Conservation (phyloP, 2,797 vertebrate genomes). For the Paratrypauchen microcephalus region DNA sequence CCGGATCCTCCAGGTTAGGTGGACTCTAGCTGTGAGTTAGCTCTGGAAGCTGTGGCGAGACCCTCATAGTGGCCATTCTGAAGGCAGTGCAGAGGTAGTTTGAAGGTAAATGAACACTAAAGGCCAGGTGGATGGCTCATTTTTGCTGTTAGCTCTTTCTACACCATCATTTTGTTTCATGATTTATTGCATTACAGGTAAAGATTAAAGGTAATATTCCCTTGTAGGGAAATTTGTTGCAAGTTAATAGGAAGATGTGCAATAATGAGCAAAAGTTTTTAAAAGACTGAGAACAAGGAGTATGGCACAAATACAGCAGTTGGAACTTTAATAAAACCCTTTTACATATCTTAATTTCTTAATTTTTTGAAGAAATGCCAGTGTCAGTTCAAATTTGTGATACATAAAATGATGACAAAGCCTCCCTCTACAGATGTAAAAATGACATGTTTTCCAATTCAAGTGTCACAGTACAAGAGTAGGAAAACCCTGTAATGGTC, state of each 20-base stretch:
- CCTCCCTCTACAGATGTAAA: constrained; percentile 16
- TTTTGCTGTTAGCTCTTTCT: constrained; percentile 47
- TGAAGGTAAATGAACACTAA: constrained; percentile 60
- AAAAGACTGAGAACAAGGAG: constrained; percentile 9
- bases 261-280: background rate
- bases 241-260: background rate
- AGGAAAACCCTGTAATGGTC: constrained; percentile 65
- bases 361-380: too few relatives aligned
- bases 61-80: constrained; percentile 68
- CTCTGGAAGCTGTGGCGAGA: constrained; percentile 71
- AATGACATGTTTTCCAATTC: constrained; percentile 57
- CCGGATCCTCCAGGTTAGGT: constrained; percentile 58
- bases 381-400: too few relatives aligned
- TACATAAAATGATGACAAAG: too few relatives aligned
- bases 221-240: constrained; percentile 31
- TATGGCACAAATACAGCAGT: too few relatives aligned
- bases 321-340: too few relatives aligned
- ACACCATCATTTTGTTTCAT: constrained; percentile 30
- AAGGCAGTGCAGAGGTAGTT: constrained; percentile 45
- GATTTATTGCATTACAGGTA: constrained; percentile 46
- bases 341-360: too few relatives aligned
- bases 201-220: constrained; percentile 53
- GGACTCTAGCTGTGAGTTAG: constrained; percentile 68
- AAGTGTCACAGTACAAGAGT: constrained; percentile 69
- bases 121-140: constrained; percentile 58